These are phyloP conservation scores for Pampus argenteus DNA, from an alignment of 2,797 vertebrate species.

Conservation along the genomic window DNA sequence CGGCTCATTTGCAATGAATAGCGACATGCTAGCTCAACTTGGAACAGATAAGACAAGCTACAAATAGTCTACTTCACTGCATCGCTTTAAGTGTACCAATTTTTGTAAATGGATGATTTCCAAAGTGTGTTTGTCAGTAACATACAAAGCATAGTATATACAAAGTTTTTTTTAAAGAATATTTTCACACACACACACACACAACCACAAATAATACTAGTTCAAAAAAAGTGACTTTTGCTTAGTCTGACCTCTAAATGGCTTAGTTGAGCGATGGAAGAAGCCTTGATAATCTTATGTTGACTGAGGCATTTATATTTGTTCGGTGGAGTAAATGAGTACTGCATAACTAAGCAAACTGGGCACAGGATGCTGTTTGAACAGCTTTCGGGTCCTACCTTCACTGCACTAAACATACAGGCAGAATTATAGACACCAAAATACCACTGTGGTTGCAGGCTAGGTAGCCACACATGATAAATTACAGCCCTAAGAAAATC, in stretches of 20 bases:
- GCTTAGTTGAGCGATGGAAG: slow-evolving; percentile 19
- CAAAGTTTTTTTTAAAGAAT: too few relatives aligned
- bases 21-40: slow-evolving; percentile 15
- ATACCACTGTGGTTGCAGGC: slow-evolving; percentile 38
- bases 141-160: too few relatives aligned
- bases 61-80: slow-evolving; percentile 18
- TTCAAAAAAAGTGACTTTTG: slow-evolving; percentile 33
- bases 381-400: slow-evolving; percentile 43
- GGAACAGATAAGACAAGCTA: slow-evolving; percentile 42
- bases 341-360: slow-evolving; percentile 26
- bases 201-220: not conserved
- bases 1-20: slow-evolving; percentile 58
- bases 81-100: not conserved
- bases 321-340: slow-evolving; percentile 41
- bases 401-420: slow-evolving; percentile 45
- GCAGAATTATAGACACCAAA: slow-evolving; percentile 62
- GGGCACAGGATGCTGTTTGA: slow-evolving; percentile 29
- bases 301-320: slow-evolving; percentile 57
- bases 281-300: slow-evolving; percentile 49
- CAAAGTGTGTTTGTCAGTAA: not conserved
- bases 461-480: slow-evolving; percentile 61
- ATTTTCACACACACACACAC: too few relatives aligned
- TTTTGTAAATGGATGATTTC: not conserved
- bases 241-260: slow-evolving; percentile 47
- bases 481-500: slow-evolving; percentile 59